phyloP scores from a whole-genome alignment of 2,888 invertebrate species.

The Coelinius sp. region DNA sequence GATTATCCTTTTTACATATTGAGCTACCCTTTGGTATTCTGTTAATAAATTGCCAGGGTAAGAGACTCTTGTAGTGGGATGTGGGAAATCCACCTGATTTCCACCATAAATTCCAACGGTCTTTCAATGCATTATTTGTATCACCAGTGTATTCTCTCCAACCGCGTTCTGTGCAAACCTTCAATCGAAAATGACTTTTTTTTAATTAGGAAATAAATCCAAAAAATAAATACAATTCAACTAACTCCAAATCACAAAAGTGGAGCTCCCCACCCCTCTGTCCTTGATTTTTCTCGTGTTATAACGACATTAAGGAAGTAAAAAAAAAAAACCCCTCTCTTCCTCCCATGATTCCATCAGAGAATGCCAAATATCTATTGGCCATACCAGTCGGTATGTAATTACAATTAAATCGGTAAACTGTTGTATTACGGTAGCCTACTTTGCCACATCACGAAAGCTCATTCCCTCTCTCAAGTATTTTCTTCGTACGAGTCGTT shows the following conservation, averaged over 20 bases:
- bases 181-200: not conserved
- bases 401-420: slow-evolving; percentile 59
- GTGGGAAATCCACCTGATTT: slow-evolving; percentile 82
- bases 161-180: slow-evolving; percentile 85
- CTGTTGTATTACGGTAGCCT: slow-evolving; percentile 54
- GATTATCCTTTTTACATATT: slow-evolving; percentile 87
- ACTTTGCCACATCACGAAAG: slow-evolving; percentile 42
- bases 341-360: not conserved
- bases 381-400: slow-evolving; percentile 54
- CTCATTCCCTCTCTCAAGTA: not conserved
- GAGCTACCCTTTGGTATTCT: slow-evolving; percentile 87
- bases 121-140: slow-evolving; percentile 71
- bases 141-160: slow-evolving; percentile 83
- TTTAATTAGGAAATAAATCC: not conserved
- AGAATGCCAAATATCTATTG: slow-evolving; percentile 44
- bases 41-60: slow-evolving; percentile 86
- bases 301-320: slow-evolving; percentile 57
- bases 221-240: not conserved
- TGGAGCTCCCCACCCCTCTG: slow-evolving; percentile 42
- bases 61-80: slow-evolving; percentile 77
- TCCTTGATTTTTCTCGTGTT: slow-evolving; percentile 64
- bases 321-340: not conserved
- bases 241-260: slow-evolving; percentile 49
- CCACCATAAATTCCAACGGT: slow-evolving; percentile 92
- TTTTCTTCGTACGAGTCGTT: slow-evolving; percentile 33